These are phyloP conservation scores for Gonioctena quinquepunctata DNA, from an alignment of 1,140 invertebrate species.

Conservation along the genomic window DNA sequence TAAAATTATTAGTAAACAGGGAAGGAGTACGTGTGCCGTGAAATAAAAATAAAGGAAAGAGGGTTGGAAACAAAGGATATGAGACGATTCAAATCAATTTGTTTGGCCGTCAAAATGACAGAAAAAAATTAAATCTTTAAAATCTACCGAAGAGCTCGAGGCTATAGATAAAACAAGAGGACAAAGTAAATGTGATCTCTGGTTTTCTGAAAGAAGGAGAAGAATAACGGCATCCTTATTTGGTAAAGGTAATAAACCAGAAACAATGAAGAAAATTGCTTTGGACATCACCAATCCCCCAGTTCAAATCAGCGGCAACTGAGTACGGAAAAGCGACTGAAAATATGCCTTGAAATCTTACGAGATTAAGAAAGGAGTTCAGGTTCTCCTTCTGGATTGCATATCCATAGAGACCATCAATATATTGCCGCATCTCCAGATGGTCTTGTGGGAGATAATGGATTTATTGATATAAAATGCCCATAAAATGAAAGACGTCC, in stretches of 20 bases:
- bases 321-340: background rate
- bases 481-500: slow-evolving; percentile 8
- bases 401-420: slow-evolving; percentile 1
- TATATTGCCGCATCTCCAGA: slow-evolving; percentile 23
- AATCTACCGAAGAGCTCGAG: background rate
- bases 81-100: no score
- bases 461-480: slow-evolving; percentile 30
- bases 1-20: no score
- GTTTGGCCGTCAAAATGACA: no score
- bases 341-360: background rate
- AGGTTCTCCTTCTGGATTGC: slow-evolving; percentile 8
- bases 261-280: background rate
- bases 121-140: no score
- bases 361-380: background rate
- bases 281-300: background rate
- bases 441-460: slow-evolving; percentile 2
- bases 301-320: background rate
- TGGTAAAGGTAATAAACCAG: background rate
- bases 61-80: no score
- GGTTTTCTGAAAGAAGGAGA: background rate
- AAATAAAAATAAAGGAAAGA: no score
- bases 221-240: background rate
- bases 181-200: background rate
- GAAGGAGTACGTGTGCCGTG: no score
- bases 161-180: background rate